Evolutionary conservation across 2,888 invertebrate genomes (phyloP).

Genomic region (Onchidella celtica): DNA sequence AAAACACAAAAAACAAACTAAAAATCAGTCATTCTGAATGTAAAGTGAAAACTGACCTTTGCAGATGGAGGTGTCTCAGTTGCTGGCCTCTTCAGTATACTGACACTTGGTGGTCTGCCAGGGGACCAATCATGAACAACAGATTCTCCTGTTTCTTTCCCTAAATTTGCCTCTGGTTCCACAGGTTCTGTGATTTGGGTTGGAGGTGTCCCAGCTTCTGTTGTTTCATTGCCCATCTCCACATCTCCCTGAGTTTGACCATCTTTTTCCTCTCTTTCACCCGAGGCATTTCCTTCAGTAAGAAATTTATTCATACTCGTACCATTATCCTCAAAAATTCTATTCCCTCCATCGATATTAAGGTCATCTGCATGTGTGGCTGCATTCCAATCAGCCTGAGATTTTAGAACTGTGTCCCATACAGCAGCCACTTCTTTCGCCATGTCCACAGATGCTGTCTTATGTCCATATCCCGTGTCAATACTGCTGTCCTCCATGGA

Average conservation of each 20-base stretch:
- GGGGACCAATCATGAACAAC: constrained; percentile 60
- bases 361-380: too few species aligned
- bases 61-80: constrained; percentile 33
- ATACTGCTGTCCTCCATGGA: background rate
- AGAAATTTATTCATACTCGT: too few species aligned
- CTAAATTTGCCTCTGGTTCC: too few species aligned
- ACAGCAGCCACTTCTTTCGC: background rate
- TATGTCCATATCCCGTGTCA: background rate
- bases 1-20: too few species aligned
- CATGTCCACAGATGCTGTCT: background rate
- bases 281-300: too few species aligned
- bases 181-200: too few species aligned
- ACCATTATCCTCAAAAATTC: too few species aligned
- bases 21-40: too few species aligned
- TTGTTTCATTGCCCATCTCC: background rate
- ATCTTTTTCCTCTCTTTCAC: background rate
- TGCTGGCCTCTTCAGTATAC: constrained; percentile 70
- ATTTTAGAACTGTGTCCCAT: too few species aligned
- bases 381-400: too few species aligned
- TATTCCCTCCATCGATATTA: background rate
- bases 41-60: constrained; percentile 29
- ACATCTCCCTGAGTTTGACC: background rate
- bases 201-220: background rate
- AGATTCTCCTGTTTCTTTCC: too few species aligned
- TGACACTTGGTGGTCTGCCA: constrained; percentile 75